Conservation (phyloP, 2,113 vertebrate genomes). For the Centropus unirufus region DNA sequence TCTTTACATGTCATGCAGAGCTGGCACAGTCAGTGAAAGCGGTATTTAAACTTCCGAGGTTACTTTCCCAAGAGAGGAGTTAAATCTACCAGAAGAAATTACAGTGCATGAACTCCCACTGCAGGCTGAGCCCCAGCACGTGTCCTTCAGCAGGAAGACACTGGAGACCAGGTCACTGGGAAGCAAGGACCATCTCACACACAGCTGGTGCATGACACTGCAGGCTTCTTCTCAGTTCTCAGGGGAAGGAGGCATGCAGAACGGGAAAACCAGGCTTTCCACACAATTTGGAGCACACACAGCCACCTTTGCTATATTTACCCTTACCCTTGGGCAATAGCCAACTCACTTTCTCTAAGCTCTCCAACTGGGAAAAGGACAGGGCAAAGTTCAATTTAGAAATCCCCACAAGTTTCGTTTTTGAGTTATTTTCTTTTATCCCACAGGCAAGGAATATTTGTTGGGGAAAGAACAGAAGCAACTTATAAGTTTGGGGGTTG, state of each 20-base stretch:
- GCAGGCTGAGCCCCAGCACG: not conserved
- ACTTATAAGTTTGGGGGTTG: not conserved
- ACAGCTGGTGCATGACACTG: not conserved
- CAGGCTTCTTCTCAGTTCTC: not conserved
- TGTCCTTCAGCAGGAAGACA: not conserved
- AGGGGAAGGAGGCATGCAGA: constrained; percentile 7
- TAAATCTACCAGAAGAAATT: constrained; percentile 14
- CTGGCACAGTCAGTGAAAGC: constrained; percentile 44
- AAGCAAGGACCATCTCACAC: constrained; percentile 11
- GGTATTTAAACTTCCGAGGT: constrained; percentile 12
- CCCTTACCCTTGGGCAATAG: constrained; percentile 50
- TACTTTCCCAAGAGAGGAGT: constrained; percentile 18
- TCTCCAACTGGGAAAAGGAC: constrained; percentile 56
- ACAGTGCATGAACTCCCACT: constrained; percentile 3
- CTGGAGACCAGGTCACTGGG: not conserved
- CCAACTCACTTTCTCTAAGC: constrained; percentile 48
- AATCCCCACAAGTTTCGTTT: constrained; percentile 3
- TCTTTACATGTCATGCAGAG: constrained; percentile 40
- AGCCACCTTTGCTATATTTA: constrained; percentile 16
- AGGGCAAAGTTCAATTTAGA: constrained; percentile 61
- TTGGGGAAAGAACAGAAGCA: constrained; percentile 7
- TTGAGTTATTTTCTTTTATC: constrained; percentile 14
- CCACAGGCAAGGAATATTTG: constrained; percentile 9
- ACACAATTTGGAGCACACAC: not conserved
- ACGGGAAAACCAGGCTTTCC: constrained; percentile 42